Evolutionary conservation across 2,888 invertebrate genomes (phyloP), one percentile per base, ranked within the genome.

Genomic region (Heliconius hortense): DNA sequence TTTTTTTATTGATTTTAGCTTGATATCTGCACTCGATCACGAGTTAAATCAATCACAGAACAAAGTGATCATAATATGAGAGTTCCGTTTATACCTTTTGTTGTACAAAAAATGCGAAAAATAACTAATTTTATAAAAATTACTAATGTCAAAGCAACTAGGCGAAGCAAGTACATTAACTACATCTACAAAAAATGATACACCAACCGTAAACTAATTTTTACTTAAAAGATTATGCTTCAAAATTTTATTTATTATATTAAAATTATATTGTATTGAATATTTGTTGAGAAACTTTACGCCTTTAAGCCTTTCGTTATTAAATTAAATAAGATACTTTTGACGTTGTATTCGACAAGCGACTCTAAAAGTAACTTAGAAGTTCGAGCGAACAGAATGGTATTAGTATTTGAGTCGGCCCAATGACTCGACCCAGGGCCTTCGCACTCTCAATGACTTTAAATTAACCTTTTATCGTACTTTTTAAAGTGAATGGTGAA

Each of bases 371-470:
- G 72, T 77, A 74, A 73, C 69, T 78, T 72, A 68, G 75, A 66
- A 79, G 75, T 77, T 78, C 76, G 76, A 74, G 66, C 78, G 73
- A 76, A 56, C 71, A 77, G 81, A 81, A 79, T 76, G 78, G 75
- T 77, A 81, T 81, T 82, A 79, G 79, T 77, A 79, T 82, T 80
- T 80, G 77, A 78, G 71, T 77, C 87, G 82, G 86, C 83, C 89
- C 90, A 88, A 86, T 89, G 89, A 82, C 81, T 88, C 83, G 83
- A 79, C 82, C 79, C 82, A 79, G 78, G 74, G 82, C 83, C 80
- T 83, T 84, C 84, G 83, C 80, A 84, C 86, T 74, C n/a, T 18
- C 63, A 71, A 62, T 76, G 69, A 56, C 73, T 75, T 59, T 75
- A 56, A 73, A 73, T 71, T 75, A 63, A 56, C 13, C 56, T 64